Evolutionary conservation across 2,797 vertebrate species (phyloP).

Genomic region (Poeciliopsis turneri): DNA sequence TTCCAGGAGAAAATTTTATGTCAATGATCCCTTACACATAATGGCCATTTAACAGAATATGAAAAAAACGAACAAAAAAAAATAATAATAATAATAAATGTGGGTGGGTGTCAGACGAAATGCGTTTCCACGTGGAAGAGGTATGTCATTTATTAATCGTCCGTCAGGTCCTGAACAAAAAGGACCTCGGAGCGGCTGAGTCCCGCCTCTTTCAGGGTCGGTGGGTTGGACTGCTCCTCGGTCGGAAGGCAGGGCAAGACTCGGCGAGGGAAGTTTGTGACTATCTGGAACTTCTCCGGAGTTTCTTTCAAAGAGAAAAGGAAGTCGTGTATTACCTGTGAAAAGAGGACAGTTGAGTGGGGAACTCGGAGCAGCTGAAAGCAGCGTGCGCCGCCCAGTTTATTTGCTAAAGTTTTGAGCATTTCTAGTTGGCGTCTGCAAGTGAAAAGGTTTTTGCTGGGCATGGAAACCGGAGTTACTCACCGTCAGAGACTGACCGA

Average conservation of each 20-base stretch:
- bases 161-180: slow-evolving; percentile 99
- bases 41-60: slow-evolving; percentile 90
- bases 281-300: slow-evolving; percentile 98
- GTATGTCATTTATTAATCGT: slow-evolving; percentile 89
- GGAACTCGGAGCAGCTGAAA: neutral
- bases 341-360: neutral
- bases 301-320: slow-evolving; percentile 99
- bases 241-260: slow-evolving; percentile 96
- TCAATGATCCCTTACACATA: slow-evolving; percentile 89
- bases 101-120: slow-evolving; percentile 50
- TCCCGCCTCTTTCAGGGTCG: slow-evolving; percentile 96
- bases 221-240: slow-evolving; percentile 93
- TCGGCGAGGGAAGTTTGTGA: slow-evolving; percentile 95
- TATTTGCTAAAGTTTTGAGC: neutral
- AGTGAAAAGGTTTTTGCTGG: neutral
- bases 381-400: neutral
- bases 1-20: slow-evolving; percentile 82
- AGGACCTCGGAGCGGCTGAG: slow-evolving; percentile 98
- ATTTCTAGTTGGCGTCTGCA: neutral
- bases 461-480: slow-evolving; percentile 50
- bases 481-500: slow-evolving; percentile 94
- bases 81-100: slow-evolving; percentile 16
- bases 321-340: slow-evolving; percentile 97
- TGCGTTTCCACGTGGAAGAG: slow-evolving; percentile 67
- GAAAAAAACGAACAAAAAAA: slow-evolving; percentile 48